Evolutionary conservation across 2,113 vertebrate genomes (phyloP).

Genomic region (Scomber scombrus): DNA sequence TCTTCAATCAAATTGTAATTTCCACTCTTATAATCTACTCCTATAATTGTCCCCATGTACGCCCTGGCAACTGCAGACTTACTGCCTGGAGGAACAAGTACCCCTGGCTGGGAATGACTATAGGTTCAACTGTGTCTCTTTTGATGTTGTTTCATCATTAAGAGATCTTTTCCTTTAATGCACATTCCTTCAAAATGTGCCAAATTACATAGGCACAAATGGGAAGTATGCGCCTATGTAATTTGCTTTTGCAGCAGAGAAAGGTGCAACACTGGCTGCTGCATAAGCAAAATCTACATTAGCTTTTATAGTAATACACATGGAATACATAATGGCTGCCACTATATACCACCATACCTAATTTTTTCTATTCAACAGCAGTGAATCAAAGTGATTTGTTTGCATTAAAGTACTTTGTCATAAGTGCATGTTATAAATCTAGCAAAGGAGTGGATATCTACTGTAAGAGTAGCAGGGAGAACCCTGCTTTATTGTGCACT

Average conservation of each 20-base stretch:
- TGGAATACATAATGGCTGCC: slow-evolving; percentile 5
- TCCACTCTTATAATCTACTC: too few species aligned
- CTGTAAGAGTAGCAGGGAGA: slow-evolving; percentile 21
- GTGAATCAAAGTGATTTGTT: slow-evolving; percentile 41
- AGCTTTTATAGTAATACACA: background rate
- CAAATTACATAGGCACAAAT: background rate
- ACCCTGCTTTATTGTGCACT: slow-evolving; percentile 21
- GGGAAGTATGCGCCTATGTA: background rate
- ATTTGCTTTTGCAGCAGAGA: background rate
- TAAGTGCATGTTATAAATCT: background rate
- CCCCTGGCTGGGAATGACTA: background rate
- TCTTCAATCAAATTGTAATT: too few species aligned
- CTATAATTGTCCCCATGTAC: background rate
- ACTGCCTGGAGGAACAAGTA: too few species aligned
- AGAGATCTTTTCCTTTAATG: background rate
- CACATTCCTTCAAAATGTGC: background rate
- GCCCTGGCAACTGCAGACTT: background rate
- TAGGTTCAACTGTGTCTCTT: background rate
- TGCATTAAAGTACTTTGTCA: slow-evolving; percentile 10
- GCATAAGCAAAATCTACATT: slow-evolving; percentile 36
- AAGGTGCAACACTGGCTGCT: background rate
- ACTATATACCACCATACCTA: background rate
- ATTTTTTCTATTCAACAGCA: slow-evolving; percentile 4
- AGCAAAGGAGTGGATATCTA: background rate
- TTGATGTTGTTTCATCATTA: background rate